Percentiles rank a stretch among this genome's conserved stretches.
These are phyloP conservation scores for Cetonia aurata DNA, from an alignment of 2,888 invertebrate genomes.

Conservation along the genomic window DNA sequence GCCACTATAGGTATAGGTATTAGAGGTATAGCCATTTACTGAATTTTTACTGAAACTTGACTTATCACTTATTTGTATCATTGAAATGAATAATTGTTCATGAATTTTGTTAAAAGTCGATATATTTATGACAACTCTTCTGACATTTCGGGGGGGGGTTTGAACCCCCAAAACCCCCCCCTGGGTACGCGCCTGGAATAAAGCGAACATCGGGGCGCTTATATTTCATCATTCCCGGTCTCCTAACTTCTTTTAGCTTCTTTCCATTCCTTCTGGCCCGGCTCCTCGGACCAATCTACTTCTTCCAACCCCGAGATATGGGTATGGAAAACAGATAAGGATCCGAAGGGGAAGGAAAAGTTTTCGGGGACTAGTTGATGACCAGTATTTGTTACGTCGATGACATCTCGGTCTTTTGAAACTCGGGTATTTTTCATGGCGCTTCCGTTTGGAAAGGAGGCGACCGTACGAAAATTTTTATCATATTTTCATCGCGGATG, in stretches of 20 bases:
- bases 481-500: constrained; percentile 39
- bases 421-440: constrained; percentile 47
- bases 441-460: constrained; percentile 27
- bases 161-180: too few relatives aligned
- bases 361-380: constrained; percentile 44
- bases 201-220: constrained; percentile 36
- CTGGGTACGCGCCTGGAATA: too few relatives aligned
- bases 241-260: constrained; percentile 33
- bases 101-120: too few relatives aligned
- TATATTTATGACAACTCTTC: too few relatives aligned
- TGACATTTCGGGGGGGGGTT: too few relatives aligned
- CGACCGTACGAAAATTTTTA: constrained; percentile 38
- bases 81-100: too few relatives aligned
- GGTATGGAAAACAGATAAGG: constrained; percentile 48
- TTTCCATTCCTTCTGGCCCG: constrained; percentile 8
- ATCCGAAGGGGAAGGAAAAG: constrained; percentile 34
- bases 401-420: constrained; percentile 48
- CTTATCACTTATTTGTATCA: too few relatives aligned
- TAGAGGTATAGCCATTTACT: too few relatives aligned
- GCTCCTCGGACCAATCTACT: constrained; percentile 16
- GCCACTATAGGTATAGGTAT: too few relatives aligned
- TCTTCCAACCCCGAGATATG: constrained; percentile 42
- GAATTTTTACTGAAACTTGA: too few relatives aligned
- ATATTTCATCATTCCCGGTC: constrained; percentile 41
- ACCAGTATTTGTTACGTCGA: constrained; percentile 49